These are phyloP conservation scores for Psittacula derbiana DNA, from an alignment of 2,797 vertebrate species.

Conservation along the genomic window DNA sequence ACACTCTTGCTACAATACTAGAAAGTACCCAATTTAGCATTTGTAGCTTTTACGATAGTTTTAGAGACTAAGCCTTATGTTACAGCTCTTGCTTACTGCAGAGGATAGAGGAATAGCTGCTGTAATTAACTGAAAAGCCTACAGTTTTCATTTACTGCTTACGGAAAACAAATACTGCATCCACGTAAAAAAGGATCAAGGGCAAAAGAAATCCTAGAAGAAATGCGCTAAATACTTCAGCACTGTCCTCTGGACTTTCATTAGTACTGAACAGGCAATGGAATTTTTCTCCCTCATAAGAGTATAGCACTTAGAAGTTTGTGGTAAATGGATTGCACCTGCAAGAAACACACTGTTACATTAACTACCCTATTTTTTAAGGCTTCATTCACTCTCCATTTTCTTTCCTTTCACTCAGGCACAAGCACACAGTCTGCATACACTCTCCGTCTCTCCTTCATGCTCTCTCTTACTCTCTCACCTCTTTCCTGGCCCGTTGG, in stretches of 20 bases:
- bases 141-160: background rate
- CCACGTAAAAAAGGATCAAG: background rate
- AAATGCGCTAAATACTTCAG: background rate
- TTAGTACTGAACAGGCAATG: background rate
- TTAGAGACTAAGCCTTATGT: background rate
- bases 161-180: background rate
- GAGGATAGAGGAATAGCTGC: background rate
- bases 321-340: background rate
- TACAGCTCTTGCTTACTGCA: background rate
- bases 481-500: conserved; percentile 79
- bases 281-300: background rate
- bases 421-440: background rate
- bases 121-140: background rate
- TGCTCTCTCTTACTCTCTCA: conserved; percentile 64
- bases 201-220: background rate
- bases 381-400: background rate
- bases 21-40: background rate
- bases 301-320: background rate
- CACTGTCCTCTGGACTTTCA: background rate
- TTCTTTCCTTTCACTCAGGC: background rate
- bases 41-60: background rate
- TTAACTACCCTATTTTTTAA: conserved; percentile 22
- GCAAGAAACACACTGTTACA: background rate
- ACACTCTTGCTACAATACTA: background rate
- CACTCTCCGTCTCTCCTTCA: background rate